Evolutionary conservation across 1,140 invertebrate species (phyloP), one percentile per base, ranked within the genome.

Genomic region (Euura saliciscinereae): DNA sequence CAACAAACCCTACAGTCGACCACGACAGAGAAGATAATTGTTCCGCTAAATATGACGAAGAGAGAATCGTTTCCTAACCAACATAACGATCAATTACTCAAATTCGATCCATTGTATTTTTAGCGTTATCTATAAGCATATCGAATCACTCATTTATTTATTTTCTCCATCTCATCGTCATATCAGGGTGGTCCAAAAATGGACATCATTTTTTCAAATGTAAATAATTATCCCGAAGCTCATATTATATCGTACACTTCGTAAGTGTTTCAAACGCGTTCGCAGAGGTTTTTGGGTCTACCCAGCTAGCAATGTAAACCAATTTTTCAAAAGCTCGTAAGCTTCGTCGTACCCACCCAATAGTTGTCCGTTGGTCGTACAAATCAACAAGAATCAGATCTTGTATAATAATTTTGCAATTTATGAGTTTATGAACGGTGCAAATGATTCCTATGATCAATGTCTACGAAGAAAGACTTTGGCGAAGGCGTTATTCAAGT

Each of bases 11-110:
- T 88, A 88, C 64, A 83, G 46, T 71, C 84, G 85, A 66, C 81
- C 82, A 43, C 85, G 83, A 78, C 76, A 80, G n/a, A 84, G 83
- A 79, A 87, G 86, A 88, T 88, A 87, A 85, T 84, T n/a, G 5
- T 11, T 59, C 51, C 28, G 28, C 28, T 28, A 28, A 28, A 28
- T n/a, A 11, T 3, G 2, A 59, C 3, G 10, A n/a, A 59, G 51
- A 59, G 1, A 8, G 13, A 59, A 8, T 59, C 51, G 5, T 59
- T 59, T 59, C 28, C 28, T 28, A 28, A 28, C 0, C 28, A 28
- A 28, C 28, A 1, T 28, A 28, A 28, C 28, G 28, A 28, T 0
- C 28, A 28, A 28, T 28, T 28, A 28, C 28, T 28, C 1, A 28
- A 28, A 28, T 28, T 28, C 28, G 28, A 28, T 28, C 28, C 28